These are phyloP conservation scores for Perca fluviatilis DNA, from an alignment of 2,113 vertebrate genomes.

Conservation along the genomic window DNA sequence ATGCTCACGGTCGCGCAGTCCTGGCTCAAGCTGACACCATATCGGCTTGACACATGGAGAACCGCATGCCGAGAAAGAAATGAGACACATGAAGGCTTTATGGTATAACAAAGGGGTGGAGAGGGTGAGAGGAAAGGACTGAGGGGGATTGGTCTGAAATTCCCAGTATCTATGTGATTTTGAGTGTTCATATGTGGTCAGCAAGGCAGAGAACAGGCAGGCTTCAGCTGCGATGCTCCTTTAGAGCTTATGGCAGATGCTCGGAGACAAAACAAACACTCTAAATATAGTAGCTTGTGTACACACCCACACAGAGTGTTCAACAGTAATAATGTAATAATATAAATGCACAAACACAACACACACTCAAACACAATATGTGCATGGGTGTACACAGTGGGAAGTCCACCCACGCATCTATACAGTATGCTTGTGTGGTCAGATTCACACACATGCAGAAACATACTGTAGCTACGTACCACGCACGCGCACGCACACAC, in stretches of 20 bases:
- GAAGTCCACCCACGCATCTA: background rate
- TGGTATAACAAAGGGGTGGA: constrained; percentile 19
- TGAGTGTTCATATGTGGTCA: constrained; percentile 32
- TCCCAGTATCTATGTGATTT: background rate
- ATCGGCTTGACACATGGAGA: constrained; percentile 60
- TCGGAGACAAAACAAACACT: constrained; percentile 55
- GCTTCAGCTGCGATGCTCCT: constrained; percentile 60
- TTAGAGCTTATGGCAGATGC: constrained; percentile 72
- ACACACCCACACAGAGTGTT: background rate
- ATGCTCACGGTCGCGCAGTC: constrained; percentile 63
- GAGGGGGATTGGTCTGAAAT: constrained; percentile 24
- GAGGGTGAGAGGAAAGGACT: background rate
- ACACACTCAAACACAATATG: background rate
- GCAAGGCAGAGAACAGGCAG: constrained; percentile 31
- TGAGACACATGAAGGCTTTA: constrained; percentile 36
- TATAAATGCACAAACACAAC: background rate
- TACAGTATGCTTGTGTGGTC: background rate
- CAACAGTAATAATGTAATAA: background rate
- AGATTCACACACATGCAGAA: background rate
- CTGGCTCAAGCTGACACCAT: constrained; percentile 46
- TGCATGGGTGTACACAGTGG: background rate
- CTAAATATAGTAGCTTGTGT: constrained; percentile 29
- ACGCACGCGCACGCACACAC: too few relatives aligned
- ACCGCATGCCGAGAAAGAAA: constrained; percentile 30
- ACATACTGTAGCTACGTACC: too few relatives aligned